A percentile compares a stretch with the other conserved stretches of the same genome.
Conservation (phyloP, 2,113 vertebrate genomes). For the Pedetes capensis region DNA sequence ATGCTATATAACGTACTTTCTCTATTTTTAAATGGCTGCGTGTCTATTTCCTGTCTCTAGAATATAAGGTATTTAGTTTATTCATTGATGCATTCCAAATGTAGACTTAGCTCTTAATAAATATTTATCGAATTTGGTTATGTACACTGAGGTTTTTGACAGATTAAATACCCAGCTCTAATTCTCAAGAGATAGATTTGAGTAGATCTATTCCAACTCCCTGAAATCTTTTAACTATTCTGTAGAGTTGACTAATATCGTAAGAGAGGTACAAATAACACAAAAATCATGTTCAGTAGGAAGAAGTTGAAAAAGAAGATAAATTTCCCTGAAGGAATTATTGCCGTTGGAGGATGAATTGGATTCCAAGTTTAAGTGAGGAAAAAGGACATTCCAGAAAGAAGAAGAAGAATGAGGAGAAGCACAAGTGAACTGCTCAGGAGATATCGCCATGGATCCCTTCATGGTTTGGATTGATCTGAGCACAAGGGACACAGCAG, state of each 20-base stretch:
- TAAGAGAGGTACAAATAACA: neutral
- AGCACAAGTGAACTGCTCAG: neutral
- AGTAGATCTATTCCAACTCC: neutral
- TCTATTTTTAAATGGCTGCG: neutral
- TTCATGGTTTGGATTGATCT: neutral
- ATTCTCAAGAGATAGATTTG: neutral
- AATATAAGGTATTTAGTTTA: neutral
- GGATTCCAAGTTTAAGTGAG: neutral
- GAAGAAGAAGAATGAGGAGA: neutral
- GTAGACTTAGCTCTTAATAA: neutral
- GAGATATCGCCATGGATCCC: neutral
- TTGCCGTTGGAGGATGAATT: neutral
- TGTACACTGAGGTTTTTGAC: neutral
- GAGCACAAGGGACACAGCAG: neutral
- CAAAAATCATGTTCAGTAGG: neutral
- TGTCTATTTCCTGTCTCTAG: neutral
- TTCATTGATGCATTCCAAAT: neutral
- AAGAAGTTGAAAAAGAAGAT: neutral
- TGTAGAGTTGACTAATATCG: neutral
- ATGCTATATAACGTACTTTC: neutral
- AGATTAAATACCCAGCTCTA: neutral
- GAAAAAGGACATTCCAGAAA: neutral
- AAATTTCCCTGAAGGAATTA: neutral
- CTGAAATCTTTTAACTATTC: neutral
- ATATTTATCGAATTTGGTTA: slow-evolving; percentile 15